phyloP scores from a whole-genome alignment of 53 echinoderm and acorn worm species.

The Echinometra lucunter region DNA sequence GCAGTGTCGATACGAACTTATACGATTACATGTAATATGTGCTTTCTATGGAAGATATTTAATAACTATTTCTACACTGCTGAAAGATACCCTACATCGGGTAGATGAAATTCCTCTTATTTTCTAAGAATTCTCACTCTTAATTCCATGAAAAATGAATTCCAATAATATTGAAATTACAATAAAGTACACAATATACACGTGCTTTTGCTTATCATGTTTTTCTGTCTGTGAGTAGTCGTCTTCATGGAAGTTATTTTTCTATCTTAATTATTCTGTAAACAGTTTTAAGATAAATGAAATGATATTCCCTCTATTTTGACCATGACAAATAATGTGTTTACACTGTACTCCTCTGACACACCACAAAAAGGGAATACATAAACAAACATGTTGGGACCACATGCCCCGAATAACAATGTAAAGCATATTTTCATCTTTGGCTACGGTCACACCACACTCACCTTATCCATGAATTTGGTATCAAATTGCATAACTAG shows the following conservation, averaged over 20 bases:
- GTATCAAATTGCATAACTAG: slow-evolving; percentile 34
- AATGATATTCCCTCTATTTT: not conserved
- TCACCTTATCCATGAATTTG: slow-evolving; percentile 44
- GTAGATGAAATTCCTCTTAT: too few species aligned
- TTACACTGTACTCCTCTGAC: not conserved
- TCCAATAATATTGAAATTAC: too few species aligned
- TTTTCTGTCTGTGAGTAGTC: not conserved
- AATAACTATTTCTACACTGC: not conserved
- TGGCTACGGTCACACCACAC: not conserved
- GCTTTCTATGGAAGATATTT: not conserved
- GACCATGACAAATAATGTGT: not conserved
- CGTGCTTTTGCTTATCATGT: not conserved
- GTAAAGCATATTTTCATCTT: not conserved
- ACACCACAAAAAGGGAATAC: not conserved
- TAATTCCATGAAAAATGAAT: too few species aligned
- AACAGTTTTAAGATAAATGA: not conserved
- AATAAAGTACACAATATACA: too few species aligned
- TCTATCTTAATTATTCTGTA: not conserved
- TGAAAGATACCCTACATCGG: too few species aligned
- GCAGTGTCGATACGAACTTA: not conserved
- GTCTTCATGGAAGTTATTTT: not conserved
- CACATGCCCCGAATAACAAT: not conserved
- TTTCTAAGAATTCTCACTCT: too few species aligned
- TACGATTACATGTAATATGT: not conserved
- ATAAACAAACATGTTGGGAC: not conserved